Evolutionary conservation across 2,113 vertebrate genomes (phyloP).

Genomic region (Ochotona princeps): DNA sequence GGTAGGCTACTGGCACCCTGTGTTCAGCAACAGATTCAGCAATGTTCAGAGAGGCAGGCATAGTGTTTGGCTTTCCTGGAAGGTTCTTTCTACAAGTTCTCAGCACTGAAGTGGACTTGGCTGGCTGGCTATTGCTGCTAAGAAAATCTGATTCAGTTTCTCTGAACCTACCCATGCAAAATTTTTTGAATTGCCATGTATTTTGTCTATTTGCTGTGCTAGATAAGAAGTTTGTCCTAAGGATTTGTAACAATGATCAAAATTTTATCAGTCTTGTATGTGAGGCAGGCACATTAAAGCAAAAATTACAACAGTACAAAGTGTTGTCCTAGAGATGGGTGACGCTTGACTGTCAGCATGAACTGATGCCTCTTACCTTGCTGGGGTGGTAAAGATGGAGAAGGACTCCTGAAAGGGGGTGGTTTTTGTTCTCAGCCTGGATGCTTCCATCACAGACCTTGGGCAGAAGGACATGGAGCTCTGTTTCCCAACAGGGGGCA

Average conservation of each 20-base stretch:
- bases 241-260: not conserved
- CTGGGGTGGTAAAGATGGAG: not conserved
- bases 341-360: not conserved
- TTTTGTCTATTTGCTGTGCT: not conserved
- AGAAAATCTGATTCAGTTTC: slow-evolving; percentile 13
- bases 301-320: not conserved
- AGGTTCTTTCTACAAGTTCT: not conserved
- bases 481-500: not conserved
- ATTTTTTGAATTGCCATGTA: not conserved
- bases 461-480: not conserved
- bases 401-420: not conserved
- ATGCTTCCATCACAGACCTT: not conserved
- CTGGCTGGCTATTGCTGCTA: not conserved
- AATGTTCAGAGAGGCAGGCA: not conserved
- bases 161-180: not conserved
- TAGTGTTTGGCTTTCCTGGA: not conserved
- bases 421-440: not conserved
- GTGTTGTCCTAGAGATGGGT: not conserved
- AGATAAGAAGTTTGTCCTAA: not conserved
- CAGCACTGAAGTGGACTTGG: not conserved
- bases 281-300: not conserved
- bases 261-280: not conserved
- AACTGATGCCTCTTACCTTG: not conserved
- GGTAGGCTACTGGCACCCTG: not conserved
- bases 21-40: not conserved